Percentiles rank a stretch among this genome's conserved stretches.
These are phyloP conservation scores for Perdita meconis DNA, from an alignment of 2,888 invertebrate genomes.

Conservation along the genomic window DNA sequence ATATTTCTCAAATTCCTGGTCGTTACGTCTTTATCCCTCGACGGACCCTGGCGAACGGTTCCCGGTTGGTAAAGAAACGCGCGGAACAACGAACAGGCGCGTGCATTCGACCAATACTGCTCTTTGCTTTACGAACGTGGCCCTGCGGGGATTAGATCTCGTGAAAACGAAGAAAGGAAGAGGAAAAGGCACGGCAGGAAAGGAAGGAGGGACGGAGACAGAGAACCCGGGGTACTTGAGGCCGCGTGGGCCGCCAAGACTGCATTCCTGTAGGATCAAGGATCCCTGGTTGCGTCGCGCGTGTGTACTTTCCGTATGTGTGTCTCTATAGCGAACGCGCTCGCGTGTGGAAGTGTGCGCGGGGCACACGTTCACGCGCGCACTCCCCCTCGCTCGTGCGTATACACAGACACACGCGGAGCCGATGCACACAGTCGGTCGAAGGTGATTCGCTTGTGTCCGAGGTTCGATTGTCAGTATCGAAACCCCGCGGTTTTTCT, in stretches of 20 bases:
- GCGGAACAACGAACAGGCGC: conserved; percentile 66
- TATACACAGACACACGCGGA: conserved; percentile 17
- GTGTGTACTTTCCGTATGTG: conserved; percentile 52
- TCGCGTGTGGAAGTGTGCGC: conserved; percentile 23
- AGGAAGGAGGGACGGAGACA: conserved; percentile 32
- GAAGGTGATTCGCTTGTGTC: conserved; percentile 49
- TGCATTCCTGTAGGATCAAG: conserved; percentile 83
- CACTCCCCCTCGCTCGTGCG: conserved; percentile 30
- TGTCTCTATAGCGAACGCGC: conserved; percentile 42
- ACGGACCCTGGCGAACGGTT: conserved; percentile 2
- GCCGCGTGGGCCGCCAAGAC: conserved; percentile 81
- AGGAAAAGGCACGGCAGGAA: conserved; percentile 39
- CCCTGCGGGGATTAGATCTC: conserved; percentile 77
- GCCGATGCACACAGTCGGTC: conserved; percentile 19
- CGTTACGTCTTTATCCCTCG: background rate
- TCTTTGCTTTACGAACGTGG: conserved; percentile 67
- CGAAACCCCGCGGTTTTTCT: conserved; percentile 53
- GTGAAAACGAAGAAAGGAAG: conserved; percentile 71
- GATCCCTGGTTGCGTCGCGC: conserved; percentile 76
- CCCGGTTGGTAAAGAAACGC: conserved; percentile 52
- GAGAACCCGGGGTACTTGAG: conserved; percentile 70
- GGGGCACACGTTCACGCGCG: conserved; percentile 21
- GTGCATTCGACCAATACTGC: conserved; percentile 53
- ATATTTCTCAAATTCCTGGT: background rate
- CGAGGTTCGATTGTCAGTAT: conserved; percentile 64